Evolutionary conservation across 2,113 vertebrate species (phyloP), one percentile per base, ranked within the genome.

Genomic region (Pseudois nayaur): DNA sequence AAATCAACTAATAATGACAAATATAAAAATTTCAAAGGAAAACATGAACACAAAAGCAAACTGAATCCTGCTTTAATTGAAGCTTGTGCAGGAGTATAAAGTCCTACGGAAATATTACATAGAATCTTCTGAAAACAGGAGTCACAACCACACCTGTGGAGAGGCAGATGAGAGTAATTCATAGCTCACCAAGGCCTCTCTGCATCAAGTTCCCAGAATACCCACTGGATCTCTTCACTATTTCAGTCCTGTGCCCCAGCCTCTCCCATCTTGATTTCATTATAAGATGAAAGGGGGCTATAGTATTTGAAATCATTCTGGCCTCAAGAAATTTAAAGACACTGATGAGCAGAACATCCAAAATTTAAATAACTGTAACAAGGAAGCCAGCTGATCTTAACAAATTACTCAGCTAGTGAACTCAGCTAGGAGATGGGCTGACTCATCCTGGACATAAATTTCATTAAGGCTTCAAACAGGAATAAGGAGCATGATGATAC

Each of bases 11-110:
- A 50, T 59, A 86, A 23, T 94, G 31, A 59, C 23, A 97, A 97
- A 91, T 31, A 92, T 50, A 93, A 92, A 96, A 36, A 31, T 96
- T 89, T 94, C 60, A 89, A 95, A 90, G 52, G 89, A 94, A 94
- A 92, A 92, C 57, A 95, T 84, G 92, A 96, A 19, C 54, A 50
- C 27, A 67, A 93, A 97, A 97, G 54, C 23, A 94, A 97, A 64
- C 5, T 8, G 25, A 97, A 79, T 64, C 90, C 95, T 98, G 83
- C 91, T 98, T 98, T 60, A 98, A 97, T 98, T 98, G 91, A 95
- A 76, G 78, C 64, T 89, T 97, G 11, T 97, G n/a, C 60, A 33
- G 60, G 43, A 96, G 64, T 95, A 97, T n/a, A 89, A 98, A 98
- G 54, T 29, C 95, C 76, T 67, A 97, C 23, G 95, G 84, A 93